Evolutionary conservation across 2,113 vertebrate species (phyloP).

Genomic region (Petroica traversi): DNA sequence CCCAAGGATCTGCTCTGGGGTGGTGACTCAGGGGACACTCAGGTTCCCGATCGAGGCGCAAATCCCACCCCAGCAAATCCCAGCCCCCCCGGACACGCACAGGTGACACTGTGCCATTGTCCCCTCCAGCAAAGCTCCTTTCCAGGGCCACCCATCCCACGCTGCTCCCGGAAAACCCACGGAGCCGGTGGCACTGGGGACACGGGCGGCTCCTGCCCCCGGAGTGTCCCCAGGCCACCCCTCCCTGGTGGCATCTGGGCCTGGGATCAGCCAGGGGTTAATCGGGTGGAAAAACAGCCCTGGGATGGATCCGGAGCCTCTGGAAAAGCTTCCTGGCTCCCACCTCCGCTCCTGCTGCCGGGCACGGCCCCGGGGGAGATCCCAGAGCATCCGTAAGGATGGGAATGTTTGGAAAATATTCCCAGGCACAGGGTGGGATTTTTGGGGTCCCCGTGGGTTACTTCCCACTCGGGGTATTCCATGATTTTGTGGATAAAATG

Average conservation of each 20-base stretch:
- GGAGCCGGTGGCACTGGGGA: neutral
- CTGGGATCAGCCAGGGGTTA: constrained; percentile 3
- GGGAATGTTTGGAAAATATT: neutral
- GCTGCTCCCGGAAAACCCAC: neutral
- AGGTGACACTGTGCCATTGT: fast-evolving
- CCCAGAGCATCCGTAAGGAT: neutral
- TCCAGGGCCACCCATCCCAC: neutral
- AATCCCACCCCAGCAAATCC: neutral
- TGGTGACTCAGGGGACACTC: neutral
- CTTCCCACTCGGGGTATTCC: neutral
- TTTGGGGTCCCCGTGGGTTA: fast-evolving
- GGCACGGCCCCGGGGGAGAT: neutral
- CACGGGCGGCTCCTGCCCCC: fast-evolving
- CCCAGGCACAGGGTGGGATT: too few relatives aligned
- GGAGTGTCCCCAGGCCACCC: neutral
- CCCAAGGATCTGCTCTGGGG: neutral
- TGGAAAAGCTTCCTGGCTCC: neutral
- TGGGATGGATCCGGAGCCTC: neutral
- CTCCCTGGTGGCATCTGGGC: neutral
- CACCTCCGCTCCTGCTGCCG: neutral
- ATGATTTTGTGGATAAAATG: fast-evolving
- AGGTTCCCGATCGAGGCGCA: neutral
- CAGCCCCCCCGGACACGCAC: fast-evolving
- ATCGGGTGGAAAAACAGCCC: neutral
- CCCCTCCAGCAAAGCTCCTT: neutral